Conservation (phyloP, 2,888 invertebrate genomes). For the Napeogenes inachia region DNA sequence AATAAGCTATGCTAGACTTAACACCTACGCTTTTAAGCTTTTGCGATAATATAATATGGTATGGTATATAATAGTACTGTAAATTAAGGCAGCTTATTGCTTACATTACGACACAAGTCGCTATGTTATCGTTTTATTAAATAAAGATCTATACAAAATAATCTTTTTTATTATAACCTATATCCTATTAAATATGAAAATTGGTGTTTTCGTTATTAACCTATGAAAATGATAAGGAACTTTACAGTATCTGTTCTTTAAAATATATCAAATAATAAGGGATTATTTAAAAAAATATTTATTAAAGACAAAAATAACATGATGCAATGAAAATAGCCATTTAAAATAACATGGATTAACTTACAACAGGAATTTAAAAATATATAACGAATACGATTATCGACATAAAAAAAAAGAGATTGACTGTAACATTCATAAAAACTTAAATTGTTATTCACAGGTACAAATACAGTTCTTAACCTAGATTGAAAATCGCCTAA, state of each 20-base stretch:
- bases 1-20: constrained; percentile 60
- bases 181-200: background rate
- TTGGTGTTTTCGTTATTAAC: background rate
- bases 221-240: no score
- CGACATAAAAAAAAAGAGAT: background rate
- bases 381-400: no score
- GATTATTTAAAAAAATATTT: constrained; percentile 7
- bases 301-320: constrained; percentile 4
- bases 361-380: background rate
- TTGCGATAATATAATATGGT: constrained; percentile 54
- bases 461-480: background rate
- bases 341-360: background rate
- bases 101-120: constrained; percentile 51
- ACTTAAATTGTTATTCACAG: constrained; percentile 1
- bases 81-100: constrained; percentile 70
- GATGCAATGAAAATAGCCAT: background rate
- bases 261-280: background rate
- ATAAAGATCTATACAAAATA: constrained; percentile 49
- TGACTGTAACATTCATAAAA: background rate
- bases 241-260: background rate
- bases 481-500: background rate
- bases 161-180: constrained; percentile 34
- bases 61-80: constrained; percentile 44
- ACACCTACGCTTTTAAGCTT: constrained; percentile 67
- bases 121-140: constrained; percentile 66